Base-by-base conservation (phyloP, 2,797 vertebrate genomes). In the Lithobates pipiens region DNA sequence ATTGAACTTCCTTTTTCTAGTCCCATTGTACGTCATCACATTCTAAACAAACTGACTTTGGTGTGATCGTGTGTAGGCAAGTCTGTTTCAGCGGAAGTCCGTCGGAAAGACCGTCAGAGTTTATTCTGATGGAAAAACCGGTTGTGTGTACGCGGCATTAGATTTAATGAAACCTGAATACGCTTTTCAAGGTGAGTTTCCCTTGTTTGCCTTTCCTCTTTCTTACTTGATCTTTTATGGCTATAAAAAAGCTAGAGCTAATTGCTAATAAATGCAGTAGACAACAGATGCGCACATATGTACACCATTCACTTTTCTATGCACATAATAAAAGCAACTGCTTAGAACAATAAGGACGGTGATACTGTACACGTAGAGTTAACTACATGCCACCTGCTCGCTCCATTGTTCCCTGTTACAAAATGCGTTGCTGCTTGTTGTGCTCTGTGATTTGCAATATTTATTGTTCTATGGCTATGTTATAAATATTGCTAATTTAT, bases 401-500 rank as follows among this genome's bases (percentile, higher is more conserved):
- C 68, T 50, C 27, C 6, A 34, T 61, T 32, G 29, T 76, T 61
- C 25, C 10, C 46, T 32, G 11, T 39, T 23, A 65, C 21, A 65
- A 65, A 65, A 65, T 65, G 61, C 10, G 23, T 36, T n/a, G 21
- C 3, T 3, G 34, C 16, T 73, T 23, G 70, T 42, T 42, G 71
- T 44, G 39, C 36, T 76, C 74, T 76, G 50, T 57, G 29, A 76
- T 78, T 27, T 78, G 15, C 36, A 68, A 57, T 32, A 54, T 61
- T 21, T 21, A 57, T 76, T 76, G 25, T 57, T 76, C 25, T 23
- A 46, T 44, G 39, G 50, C 2, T 23, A 4, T n/a, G 2, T 27
- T 46, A 71, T 76, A 76, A 69, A 77, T 77, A 70, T 44, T 69
- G 50, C 23, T 67, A 25, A 23, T 34, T 83, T 46, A 46, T 71